These are phyloP conservation scores for Oostethus manadensis DNA, from an alignment of 2,113 vertebrate species.

Conservation along the genomic window DNA sequence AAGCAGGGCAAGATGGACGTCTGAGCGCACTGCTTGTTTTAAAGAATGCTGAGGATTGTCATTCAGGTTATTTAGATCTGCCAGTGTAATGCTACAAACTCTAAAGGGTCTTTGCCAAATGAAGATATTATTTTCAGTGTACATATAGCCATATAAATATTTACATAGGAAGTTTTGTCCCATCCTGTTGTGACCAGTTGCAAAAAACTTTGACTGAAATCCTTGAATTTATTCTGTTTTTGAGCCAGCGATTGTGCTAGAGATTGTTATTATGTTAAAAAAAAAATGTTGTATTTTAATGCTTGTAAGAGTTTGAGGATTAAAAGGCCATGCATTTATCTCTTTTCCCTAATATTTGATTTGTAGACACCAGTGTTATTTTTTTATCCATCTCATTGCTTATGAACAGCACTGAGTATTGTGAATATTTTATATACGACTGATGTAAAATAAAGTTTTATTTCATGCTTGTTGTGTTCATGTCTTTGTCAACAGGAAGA, in stretches of 20 bases:
- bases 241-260: not conserved
- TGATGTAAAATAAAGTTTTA: conserved; percentile 65
- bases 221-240: not conserved
- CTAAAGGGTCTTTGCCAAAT: too few relatives aligned
- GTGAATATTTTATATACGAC: conserved; percentile 54
- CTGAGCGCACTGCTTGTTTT: not conserved
- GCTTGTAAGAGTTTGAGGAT: not conserved
- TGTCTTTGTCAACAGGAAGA: too few relatives aligned
- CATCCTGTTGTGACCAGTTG: not conserved
- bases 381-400: conserved; percentile 5
- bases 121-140: too few relatives aligned
- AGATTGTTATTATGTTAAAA: not conserved
- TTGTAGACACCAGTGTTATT: not conserved
- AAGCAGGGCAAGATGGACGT: conserved; percentile 76
- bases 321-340: not conserved
- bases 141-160: too few relatives aligned
- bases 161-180: not conserved
- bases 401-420: conserved; percentile 24
- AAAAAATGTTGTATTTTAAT: conserved; percentile 8
- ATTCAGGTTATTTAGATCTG: too few relatives aligned
- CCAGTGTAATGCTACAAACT: too few relatives aligned
- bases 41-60: not conserved
- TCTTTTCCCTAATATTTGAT: conserved; percentile 21
- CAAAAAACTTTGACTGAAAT: not conserved
- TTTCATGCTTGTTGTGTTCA: conserved; percentile 47